Evolutionary conservation across 2,113 vertebrate species (phyloP), one percentile per base, ranked within the genome.

Genomic region (Chaenogobius annularis): DNA sequence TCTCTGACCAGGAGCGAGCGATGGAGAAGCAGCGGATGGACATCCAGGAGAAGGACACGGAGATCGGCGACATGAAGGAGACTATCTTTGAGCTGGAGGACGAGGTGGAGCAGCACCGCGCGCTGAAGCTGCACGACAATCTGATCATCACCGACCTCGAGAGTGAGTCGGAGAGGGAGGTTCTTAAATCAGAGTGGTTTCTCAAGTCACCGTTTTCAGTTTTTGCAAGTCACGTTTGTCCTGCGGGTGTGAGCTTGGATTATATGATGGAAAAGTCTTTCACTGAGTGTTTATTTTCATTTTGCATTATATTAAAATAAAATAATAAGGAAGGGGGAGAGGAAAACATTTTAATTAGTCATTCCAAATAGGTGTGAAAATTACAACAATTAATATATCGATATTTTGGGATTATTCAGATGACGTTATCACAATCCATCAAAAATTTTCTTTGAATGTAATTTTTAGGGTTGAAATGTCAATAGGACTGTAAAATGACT

Each of bases 71-170:
- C 87, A 98, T 98, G 96, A 98, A 98, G 81, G 96, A 98, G 84
- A 97, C 95, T 5, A 97, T 98, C 86, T 98, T 98, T 75, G 97
- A 98, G 84, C 79, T 98, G 85, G 97, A 98, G 85, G 97, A 98
- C 26, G 96, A 98, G 88, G 96, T 98, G 19, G 97, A 98, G 58
- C 97, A 98, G 83, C 96, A 98, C 66, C 93, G 96, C 59, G 96
- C 96, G 10, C 94, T 98, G 26, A 98, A 98, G 64, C 96, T 98
- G 37, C 97, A 98, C 0, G 96, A 98, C 91, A 98, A 98, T 87
- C 96, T 98, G 81, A 95, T 98, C 66, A 96, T 98, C 82, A 96
- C 96, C 0, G 97, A 98, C 79, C 81, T 98, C 1, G 96, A 98
- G 88, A 98, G 97, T 98, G 83, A 95, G 96, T 92, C 5, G 19